phyloP scores from a whole-genome alignment of 2,888 invertebrate species.

The Trisateles emortualis region DNA sequence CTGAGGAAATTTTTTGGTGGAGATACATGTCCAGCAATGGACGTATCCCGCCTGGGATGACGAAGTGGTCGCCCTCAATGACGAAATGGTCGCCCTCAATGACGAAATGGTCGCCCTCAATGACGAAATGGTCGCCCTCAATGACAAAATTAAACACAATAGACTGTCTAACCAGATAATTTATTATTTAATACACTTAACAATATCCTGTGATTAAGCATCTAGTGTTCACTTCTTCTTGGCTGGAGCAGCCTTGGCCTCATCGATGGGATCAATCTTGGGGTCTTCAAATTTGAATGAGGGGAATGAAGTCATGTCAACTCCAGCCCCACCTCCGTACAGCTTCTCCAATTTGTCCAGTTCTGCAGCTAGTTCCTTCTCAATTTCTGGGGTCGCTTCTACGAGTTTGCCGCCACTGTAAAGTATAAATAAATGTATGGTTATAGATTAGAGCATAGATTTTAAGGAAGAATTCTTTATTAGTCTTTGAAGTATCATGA shows the following conservation, averaged over 20 bases:
- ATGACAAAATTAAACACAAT: conserved; percentile 26
- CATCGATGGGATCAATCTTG: conserved; percentile 89
- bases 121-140: no score
- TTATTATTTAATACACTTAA: conserved; percentile 55
- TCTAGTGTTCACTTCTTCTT: conserved; percentile 68
- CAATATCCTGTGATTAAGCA: conserved; percentile 34
- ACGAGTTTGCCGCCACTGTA: conserved; percentile 94
- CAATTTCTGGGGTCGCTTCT: conserved; percentile 92
- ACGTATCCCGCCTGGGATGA: no score
- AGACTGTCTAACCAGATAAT: conserved; percentile 55
- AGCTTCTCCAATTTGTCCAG: conserved; percentile 93
- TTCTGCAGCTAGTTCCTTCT: conserved; percentile 92
- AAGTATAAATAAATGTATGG: conserved; percentile 9
- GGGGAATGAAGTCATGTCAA: conserved; percentile 96
- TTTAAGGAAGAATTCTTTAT: no score
- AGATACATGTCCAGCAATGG: no score
- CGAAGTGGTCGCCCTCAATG: no score
- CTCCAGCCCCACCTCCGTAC: conserved; percentile 91
- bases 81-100: no score
- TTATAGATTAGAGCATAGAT: no score
- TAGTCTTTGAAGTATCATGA: no score
- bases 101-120: no score
- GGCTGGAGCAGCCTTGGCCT: conserved; percentile 59
- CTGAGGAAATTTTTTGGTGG: no score
- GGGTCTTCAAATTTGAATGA: conserved; percentile 93